phyloP scores from a whole-genome alignment of 2,888 invertebrate species.

The Leucophenga maculata region DNA sequence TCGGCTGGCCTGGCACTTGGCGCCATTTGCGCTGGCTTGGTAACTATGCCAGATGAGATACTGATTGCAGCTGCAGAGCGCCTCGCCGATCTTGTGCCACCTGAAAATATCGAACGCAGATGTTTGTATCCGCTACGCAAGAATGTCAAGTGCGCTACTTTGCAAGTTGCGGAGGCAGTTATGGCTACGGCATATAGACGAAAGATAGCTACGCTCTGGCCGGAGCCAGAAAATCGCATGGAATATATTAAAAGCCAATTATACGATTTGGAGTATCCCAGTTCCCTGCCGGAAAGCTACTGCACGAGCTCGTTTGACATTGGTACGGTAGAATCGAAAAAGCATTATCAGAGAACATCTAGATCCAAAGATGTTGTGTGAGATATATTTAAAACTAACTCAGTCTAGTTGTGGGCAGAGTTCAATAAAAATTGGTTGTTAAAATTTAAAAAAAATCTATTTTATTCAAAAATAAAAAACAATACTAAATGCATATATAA shows the following conservation, averaged over 20 bases:
- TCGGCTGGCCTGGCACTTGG: slow-evolving; percentile 45
- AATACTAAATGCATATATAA: no score
- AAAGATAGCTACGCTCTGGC: slow-evolving; percentile 48
- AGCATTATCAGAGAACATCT: not conserved
- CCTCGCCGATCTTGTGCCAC: slow-evolving; percentile 48
- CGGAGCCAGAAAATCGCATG: slow-evolving; percentile 45
- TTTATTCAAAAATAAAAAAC: no score
- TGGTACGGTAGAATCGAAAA: slow-evolving; percentile 6
- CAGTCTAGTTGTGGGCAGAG: no score
- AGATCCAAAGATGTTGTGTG: no score
- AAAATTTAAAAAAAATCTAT: no score
- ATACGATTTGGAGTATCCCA: slow-evolving; percentile 22
- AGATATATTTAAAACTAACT: no score
- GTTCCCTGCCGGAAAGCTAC: not conserved
- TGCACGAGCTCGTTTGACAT: slow-evolving; percentile 32
- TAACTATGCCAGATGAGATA: slow-evolving; percentile 46
- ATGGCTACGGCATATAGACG: slow-evolving; percentile 46
- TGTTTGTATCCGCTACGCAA: slow-evolving; percentile 49
- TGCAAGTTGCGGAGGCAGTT: slow-evolving; percentile 45
- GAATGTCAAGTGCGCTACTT: slow-evolving; percentile 44
- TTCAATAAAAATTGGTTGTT: no score
- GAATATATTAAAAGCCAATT: slow-evolving; percentile 39
- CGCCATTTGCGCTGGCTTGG: slow-evolving; percentile 48
- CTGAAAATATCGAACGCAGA: slow-evolving; percentile 43
- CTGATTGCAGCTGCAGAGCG: slow-evolving; percentile 51